Evolutionary conservation across 2,797 vertebrate species (phyloP).

Genomic region (Sebastes kiyomatsui): DNA sequence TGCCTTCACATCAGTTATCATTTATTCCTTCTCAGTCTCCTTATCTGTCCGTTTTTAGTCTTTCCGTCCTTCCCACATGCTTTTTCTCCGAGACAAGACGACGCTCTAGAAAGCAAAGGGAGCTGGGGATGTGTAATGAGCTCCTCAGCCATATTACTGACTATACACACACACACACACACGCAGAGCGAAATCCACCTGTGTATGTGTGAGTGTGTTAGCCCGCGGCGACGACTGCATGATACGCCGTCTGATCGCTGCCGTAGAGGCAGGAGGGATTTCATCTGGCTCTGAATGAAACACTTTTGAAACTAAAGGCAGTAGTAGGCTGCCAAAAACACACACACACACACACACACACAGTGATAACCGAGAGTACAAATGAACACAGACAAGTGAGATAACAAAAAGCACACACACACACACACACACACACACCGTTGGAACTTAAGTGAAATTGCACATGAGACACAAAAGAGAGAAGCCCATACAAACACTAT

Average conservation of each 20-base stretch:
- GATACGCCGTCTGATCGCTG: conserved; percentile 76
- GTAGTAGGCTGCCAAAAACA: conserved; percentile 45
- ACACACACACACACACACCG: neutral
- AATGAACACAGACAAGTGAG: neutral
- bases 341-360: conserved; percentile 10
- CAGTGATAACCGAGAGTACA: neutral
- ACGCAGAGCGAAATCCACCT: conserved; percentile 46
- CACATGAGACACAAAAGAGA: neutral
- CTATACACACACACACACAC: neutral
- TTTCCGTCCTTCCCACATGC: neutral
- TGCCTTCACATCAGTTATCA: neutral
- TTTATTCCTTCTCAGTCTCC: conserved; percentile 7
- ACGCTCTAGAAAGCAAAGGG: conserved; percentile 2
- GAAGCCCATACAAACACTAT: neutral
- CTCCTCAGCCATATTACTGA: conserved; percentile 42
- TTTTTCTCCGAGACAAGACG: neutral
- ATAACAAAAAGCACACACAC: neutral
- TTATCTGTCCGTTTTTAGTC: conserved; percentile 15
- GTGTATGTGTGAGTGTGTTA: conserved; percentile 5
- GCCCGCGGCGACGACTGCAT: conserved; percentile 74
- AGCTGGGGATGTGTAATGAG: conserved; percentile 47
- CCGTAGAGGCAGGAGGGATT: conserved; percentile 61
- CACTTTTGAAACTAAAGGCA: conserved; percentile 62
- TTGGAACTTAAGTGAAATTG: neutral
- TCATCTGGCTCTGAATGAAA: conserved; percentile 74